Evolutionary conservation across 2,113 vertebrate genomes (phyloP).

Genomic region (Ia io): DNA sequence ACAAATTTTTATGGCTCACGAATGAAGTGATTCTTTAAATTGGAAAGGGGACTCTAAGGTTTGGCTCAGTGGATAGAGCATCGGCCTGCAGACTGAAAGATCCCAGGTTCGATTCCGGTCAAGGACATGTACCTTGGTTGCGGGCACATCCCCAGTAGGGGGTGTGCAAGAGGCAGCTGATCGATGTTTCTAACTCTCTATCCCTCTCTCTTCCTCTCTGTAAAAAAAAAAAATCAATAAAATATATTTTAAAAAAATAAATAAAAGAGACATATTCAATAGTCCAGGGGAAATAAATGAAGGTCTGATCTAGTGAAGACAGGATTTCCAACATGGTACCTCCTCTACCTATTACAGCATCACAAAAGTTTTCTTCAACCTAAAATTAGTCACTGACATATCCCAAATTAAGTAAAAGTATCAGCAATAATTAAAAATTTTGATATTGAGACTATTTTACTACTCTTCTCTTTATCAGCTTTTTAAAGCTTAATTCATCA

Average conservation of each 20-base stretch:
- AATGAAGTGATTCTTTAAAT: not conserved
- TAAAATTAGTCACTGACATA: not conserved
- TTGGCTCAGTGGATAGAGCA: too few species aligned
- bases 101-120: too few species aligned
- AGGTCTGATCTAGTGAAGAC: fast-evolving
- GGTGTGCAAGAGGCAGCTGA: too few species aligned
- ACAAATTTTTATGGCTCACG: not conserved
- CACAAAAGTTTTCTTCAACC: not conserved
- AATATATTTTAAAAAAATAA: too few species aligned
- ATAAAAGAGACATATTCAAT: not conserved
- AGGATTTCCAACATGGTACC: too few species aligned
- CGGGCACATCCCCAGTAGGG: too few species aligned
- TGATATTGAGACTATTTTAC: not conserved
- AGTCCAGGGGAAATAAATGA: not conserved
- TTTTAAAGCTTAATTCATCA: not conserved
- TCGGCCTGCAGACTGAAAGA: too few species aligned
- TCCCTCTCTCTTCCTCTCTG: too few species aligned
- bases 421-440: not conserved
- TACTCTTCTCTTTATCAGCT: not conserved
- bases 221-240: too few species aligned
- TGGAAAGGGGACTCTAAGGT: not conserved
- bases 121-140: too few species aligned
- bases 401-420: not conserved
- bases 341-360: fast-evolving
- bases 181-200: too few species aligned